A percentile compares a stretch with the other conserved stretches of the same genome.
Conservation (phyloP, 2,888 invertebrate species). For the Hypselothyrea guttata region DNA sequence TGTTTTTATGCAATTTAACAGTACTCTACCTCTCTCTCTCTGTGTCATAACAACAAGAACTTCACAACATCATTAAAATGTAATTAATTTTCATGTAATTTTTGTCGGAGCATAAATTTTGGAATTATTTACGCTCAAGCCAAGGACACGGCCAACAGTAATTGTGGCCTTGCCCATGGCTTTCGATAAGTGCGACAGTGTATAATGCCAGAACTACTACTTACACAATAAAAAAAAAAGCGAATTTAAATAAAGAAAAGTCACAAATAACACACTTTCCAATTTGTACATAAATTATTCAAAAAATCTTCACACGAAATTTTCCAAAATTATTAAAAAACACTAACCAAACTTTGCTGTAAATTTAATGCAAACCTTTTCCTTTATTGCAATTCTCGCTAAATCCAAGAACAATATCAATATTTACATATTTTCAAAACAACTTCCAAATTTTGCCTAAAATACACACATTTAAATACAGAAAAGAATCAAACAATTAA, state of each 20-base stretch:
- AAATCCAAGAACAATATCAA: slow-evolving; percentile 2
- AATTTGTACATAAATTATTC: slow-evolving; percentile 58
- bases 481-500: slow-evolving; percentile 41
- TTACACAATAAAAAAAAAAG: slow-evolving; percentile 1
- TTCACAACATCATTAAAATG: slow-evolving; percentile 67
- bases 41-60: slow-evolving; percentile 38
- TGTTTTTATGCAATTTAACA: slow-evolving; percentile 55
- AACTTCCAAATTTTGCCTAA: slow-evolving; percentile 40
- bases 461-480: slow-evolving; percentile 24
- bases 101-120: slow-evolving; percentile 82
- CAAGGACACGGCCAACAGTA: slow-evolving; percentile 65
- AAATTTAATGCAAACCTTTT: slow-evolving; percentile 59
- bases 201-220: slow-evolving; percentile 54
- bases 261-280: slow-evolving; percentile 5
- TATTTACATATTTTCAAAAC: slow-evolving; percentile 56
- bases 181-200: slow-evolving; percentile 81
- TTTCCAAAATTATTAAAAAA: slow-evolving; percentile 11
- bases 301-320: slow-evolving; percentile 9
- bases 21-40: slow-evolving; percentile 47
- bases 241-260: slow-evolving; percentile 6
- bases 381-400: slow-evolving; percentile 44
- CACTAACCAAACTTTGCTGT: slow-evolving; percentile 49
- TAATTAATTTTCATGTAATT: slow-evolving; percentile 78
- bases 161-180: slow-evolving; percentile 73
- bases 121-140: slow-evolving; percentile 81